A percentile compares a stretch with the other conserved stretches of the same genome.
Conservation (phyloP, 2,888 invertebrate species). For the Craniophora ligustri region DNA sequence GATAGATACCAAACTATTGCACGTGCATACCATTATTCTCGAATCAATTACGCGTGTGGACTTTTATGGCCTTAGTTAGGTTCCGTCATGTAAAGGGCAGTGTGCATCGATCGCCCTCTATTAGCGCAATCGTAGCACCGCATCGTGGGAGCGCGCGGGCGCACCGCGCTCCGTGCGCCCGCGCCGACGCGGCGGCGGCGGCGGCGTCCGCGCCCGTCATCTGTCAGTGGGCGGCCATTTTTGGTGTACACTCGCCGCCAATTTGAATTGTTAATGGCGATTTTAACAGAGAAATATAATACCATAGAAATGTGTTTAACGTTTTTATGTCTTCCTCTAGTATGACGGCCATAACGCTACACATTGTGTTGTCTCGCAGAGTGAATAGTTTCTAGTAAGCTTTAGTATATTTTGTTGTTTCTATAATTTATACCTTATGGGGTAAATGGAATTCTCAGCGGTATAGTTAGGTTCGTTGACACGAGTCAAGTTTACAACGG, state of each 20-base stretch:
- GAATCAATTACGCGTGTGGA: constrained; percentile 43
- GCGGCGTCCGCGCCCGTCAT: constrained; percentile 31
- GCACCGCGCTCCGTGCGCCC: constrained; percentile 33
- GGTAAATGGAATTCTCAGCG: constrained; percentile 13
- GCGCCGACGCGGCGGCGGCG: constrained; percentile 40
- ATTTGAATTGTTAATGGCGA: constrained; percentile 50
- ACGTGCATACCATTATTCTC: constrained; percentile 40
- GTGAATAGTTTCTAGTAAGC: constrained; percentile 37
- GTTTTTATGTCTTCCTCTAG: constrained; percentile 38
- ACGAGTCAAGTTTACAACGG: constrained; percentile 12
- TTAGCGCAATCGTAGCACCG: constrained; percentile 46
- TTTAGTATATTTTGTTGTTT: constrained; percentile 33
- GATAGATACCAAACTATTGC: constrained; percentile 19
- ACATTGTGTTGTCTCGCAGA: constrained; percentile 25
- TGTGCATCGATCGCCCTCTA: constrained; percentile 53
- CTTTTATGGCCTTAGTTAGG: constrained; percentile 40
- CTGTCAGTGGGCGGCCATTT: constrained; percentile 56
- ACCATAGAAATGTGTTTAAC: constrained; percentile 24
- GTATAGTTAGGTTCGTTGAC: constrained; percentile 34
- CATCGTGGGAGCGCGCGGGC: constrained; percentile 54
- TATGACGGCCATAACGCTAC: constrained; percentile 26
- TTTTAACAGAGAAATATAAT: constrained; percentile 50
- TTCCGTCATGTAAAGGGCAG: constrained; percentile 49
- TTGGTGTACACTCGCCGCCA: constrained; percentile 46
- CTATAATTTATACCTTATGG: constrained; percentile 17